Percentiles rank a stretch among this genome's conserved stretches.
These are phyloP conservation scores for Hippocampus comes DNA, from an alignment of 2,113 vertebrate genomes.

Conservation along the genomic window DNA sequence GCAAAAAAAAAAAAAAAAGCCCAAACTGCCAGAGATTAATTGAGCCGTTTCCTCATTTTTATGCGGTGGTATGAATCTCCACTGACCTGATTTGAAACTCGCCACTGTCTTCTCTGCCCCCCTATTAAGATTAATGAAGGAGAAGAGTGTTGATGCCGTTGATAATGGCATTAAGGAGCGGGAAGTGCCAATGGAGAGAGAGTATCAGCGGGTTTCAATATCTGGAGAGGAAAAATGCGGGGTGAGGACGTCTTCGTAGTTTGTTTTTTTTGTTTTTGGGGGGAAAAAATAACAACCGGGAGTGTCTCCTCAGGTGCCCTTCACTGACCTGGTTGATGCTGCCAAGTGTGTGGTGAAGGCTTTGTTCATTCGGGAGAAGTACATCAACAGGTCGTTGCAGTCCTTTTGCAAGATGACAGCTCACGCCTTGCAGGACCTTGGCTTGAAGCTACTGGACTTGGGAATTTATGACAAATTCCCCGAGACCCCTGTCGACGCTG, in stretches of 20 bases:
- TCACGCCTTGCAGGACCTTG: conserved; percentile 82
- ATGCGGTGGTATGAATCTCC: too few relatives aligned
- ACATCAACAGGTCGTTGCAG: conserved; percentile 85
- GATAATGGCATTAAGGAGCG: conserved; percentile 76
- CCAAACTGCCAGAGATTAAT: background rate
- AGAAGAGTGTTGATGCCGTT: conserved; percentile 73
- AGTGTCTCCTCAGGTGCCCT: conserved; percentile 80
- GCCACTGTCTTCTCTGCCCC: background rate
- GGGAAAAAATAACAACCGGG: too few relatives aligned
- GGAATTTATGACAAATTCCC: conserved; percentile 75
- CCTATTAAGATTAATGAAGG: conserved; percentile 76
- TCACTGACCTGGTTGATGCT: conserved; percentile 89
- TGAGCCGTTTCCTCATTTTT: background rate
- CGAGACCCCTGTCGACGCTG: conserved; percentile 83
- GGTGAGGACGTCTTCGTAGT: conserved; percentile 68
- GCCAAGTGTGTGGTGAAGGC: conserved; percentile 95
- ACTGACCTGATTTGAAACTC: background rate
- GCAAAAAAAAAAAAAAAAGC: background rate
- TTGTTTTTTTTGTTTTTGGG: background rate
- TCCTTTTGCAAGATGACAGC: conserved; percentile 85
- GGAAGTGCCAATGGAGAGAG: conserved; percentile 74
- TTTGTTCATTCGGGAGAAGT: conserved; percentile 90
- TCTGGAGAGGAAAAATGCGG: conserved; percentile 95
- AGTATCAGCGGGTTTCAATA: conserved; percentile 91
- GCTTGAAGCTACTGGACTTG: conserved; percentile 76